Evolutionary conservation across 2,113 vertebrate species (phyloP).

Genomic region (Actenoides hombroni): DNA sequence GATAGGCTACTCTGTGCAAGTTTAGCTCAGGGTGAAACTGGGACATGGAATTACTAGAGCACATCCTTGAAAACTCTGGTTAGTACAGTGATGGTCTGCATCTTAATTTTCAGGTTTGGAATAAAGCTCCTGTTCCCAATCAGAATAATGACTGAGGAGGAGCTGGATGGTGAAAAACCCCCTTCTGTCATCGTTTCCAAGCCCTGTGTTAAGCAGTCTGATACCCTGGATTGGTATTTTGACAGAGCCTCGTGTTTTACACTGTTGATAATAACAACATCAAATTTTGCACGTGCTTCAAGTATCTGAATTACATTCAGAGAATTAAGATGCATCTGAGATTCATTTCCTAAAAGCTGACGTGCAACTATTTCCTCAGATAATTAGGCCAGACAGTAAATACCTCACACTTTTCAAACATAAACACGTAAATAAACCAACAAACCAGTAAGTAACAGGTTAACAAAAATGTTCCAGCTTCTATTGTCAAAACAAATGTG

Average conservation of each 20-base stretch:
- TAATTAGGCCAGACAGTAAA: conserved; percentile 21
- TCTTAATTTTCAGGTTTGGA: neutral
- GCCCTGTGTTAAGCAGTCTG: neutral
- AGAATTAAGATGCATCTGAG: neutral
- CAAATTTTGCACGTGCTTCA: neutral
- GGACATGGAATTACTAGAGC: fast-evolving
- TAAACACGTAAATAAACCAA: conserved; percentile 24
- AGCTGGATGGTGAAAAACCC: neutral
- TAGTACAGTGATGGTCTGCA: neutral
- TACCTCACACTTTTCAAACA: neutral
- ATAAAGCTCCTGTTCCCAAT: neutral
- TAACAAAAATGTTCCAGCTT: conserved; percentile 56
- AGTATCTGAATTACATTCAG: neutral
- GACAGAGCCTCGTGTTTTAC: neutral
- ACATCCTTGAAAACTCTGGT: neutral
- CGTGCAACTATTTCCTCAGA: neutral
- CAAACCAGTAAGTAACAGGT: conserved; percentile 57
- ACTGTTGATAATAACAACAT: neutral
- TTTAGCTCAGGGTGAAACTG: neutral
- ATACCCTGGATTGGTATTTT: neutral
- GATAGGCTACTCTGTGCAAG: neutral
- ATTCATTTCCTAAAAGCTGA: neutral
- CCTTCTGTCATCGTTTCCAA: neutral
- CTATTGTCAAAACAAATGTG: conserved; percentile 70
- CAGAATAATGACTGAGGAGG: neutral